phyloP scores from a whole-genome alignment of 2,797 vertebrate species.

The Staurois parvus region DNA sequence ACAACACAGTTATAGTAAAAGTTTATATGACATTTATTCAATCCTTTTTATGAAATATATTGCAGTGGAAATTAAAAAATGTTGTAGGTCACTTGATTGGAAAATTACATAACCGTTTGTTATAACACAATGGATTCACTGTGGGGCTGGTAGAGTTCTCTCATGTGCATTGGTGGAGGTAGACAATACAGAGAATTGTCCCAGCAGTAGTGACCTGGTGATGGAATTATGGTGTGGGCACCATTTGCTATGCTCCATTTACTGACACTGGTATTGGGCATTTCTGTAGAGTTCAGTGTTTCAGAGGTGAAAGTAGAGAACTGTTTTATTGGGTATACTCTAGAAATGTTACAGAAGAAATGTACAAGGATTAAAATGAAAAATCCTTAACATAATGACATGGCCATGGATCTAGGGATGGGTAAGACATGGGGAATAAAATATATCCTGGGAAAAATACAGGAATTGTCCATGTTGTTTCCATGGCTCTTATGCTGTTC shows the following conservation, averaged over 20 bases:
- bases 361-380: background rate
- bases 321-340: background rate
- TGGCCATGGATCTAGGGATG: too few relatives aligned
- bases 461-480: too few relatives aligned
- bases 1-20: background rate
- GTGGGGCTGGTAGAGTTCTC: conserved; percentile 3
- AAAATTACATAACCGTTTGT: conserved; percentile 50
- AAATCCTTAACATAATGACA: too few relatives aligned
- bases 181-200: conserved; percentile 54
- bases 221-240: conserved; percentile 46
- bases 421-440: too few relatives aligned
- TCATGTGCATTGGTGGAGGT: conserved; percentile 28
- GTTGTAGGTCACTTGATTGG: conserved; percentile 36
- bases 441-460: too few relatives aligned
- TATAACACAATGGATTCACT: conserved; percentile 51
- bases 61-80: conserved; percentile 29
- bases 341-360: background rate
- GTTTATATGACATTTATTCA: conserved; percentile 47
- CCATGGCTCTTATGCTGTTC: too few relatives aligned
- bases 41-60: conserved; percentile 25
- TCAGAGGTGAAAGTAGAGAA: background rate
- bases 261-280: background rate
- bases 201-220: conserved; percentile 27
- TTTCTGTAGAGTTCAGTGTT: background rate
- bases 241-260: background rate